Evolutionary conservation across 2,888 invertebrate genomes (phyloP), one percentile per base, ranked within the genome.

Genomic region (Copidosoma aretas): DNA sequence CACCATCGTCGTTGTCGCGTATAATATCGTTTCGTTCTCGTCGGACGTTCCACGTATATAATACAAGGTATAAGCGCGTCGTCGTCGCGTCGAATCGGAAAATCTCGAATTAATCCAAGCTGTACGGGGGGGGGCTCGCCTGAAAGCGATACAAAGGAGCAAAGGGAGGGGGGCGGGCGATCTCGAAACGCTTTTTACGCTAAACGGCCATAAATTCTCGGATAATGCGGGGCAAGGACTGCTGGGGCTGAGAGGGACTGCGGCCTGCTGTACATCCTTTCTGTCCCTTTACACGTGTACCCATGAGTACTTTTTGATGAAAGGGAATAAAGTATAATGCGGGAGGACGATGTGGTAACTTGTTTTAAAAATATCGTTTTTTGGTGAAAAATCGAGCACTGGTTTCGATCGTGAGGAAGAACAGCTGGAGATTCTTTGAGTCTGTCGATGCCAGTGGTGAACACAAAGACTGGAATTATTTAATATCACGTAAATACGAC

Each of bases 141-240:
- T 66, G 70, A 66, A 62, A 62, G 24, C 24, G 41, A 43, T 43
- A 70, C 67, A 70, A 67, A 67, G 64, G 14, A 21, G 56, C 63
- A 67, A 57, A 67, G 64, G 32, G 32, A 58, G n/a, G n/a, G 22
- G 14, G 14, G 22, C 21, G 19, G 56, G 17, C 56, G 56, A 65
- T 56, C 51, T 56, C 56, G 21, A 62, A 32, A 59, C 65, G 56
- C 15, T 56, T 67, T 70, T 64, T 64, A 54, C 61, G 61, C 68
- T 71, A 68, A 71, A 71, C 52, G 65, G 58, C 68, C 49, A 71
- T 71, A 71, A 71, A 71, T 71, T 71, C 60, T 65, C 62, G 71
- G 67, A 71, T 67, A 67, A 71, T 71, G 25, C 67, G 1, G 43
- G 43, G 61, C 49, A 51, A 58, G 60, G 25, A 15, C 14, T 39